phyloP scores from a whole-genome alignment of 2,888 invertebrate genomes.

The Archaeoteleia sp. region DNA sequence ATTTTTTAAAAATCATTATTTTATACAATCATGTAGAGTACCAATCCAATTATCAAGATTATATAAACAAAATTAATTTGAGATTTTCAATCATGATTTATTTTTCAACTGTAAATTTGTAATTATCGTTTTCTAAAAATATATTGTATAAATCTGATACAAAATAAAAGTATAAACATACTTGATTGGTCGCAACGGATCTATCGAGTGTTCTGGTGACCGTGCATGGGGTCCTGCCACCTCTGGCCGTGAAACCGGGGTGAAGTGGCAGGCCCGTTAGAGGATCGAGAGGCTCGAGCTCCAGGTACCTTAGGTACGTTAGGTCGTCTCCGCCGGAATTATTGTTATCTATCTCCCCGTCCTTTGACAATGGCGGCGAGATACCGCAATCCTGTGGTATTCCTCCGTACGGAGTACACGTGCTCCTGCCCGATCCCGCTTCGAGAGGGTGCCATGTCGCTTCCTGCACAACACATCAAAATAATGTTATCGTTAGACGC shows the following conservation, averaged over 20 bases:
- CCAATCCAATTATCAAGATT: too few species aligned
- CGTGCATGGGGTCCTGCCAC: conserved; percentile 89
- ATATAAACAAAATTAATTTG: too few species aligned
- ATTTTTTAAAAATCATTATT: too few species aligned
- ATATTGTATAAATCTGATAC: too few species aligned
- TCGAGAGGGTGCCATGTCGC: conserved; percentile 74
- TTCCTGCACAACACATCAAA: conserved; percentile 62
- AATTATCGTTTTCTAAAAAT: too few species aligned
- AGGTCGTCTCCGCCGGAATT: conserved; percentile 72
- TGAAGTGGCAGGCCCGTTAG: conserved; percentile 76
- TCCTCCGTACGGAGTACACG: conserved; percentile 73
- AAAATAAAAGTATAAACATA: conserved; percentile 25
- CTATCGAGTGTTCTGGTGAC: conserved; percentile 80
- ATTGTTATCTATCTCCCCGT: conserved; percentile 72
- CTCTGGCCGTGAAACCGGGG: conserved; percentile 77
- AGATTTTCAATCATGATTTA: too few species aligned
- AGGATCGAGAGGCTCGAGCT: conserved; percentile 85
- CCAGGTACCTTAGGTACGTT: conserved; percentile 81
- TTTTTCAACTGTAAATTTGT: too few species aligned
- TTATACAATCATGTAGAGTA: too few species aligned
- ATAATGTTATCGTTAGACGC: too few species aligned
- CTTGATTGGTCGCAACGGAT: conserved; percentile 67
- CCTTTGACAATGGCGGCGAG: conserved; percentile 66
- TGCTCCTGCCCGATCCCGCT: conserved; percentile 70
- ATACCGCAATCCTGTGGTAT: conserved; percentile 68